Evolutionary conservation across 1,140 invertebrate genomes (phyloP).

Genomic region (Euglossa dilemma): DNA sequence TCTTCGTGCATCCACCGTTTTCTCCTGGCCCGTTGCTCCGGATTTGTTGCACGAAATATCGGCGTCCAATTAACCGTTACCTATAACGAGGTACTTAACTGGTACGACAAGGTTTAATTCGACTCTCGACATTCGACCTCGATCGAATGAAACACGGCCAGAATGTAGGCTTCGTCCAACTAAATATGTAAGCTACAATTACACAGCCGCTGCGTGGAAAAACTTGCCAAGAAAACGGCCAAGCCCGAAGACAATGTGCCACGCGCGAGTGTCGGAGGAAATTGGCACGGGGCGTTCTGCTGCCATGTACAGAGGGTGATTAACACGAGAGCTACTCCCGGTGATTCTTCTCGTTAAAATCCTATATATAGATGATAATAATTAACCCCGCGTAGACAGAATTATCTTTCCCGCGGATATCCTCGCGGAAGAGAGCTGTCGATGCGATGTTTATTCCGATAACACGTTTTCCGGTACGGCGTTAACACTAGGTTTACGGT

Average conservation of each 20-base stretch:
- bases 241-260: background rate
- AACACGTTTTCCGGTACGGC: too few relatives aligned
- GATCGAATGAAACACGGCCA: background rate
- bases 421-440: too few relatives aligned
- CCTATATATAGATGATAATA: too few relatives aligned
- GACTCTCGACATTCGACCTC: background rate
- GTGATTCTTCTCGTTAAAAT: too few relatives aligned
- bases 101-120: background rate
- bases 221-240: background rate
- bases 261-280: background rate
- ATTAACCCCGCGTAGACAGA: too few relatives aligned
- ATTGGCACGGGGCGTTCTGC: background rate
- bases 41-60: background rate
- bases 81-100: background rate
- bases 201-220: background rate
- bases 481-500: too few relatives aligned
- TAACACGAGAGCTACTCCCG: too few relatives aligned
- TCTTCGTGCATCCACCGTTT: background rate
- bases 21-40: too few relatives aligned
- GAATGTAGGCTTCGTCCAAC: conserved; percentile 10
- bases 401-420: too few relatives aligned
- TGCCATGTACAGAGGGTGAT: background rate
- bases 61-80: background rate
- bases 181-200: background rate
- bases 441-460: too few relatives aligned